Evolutionary conservation across 1,140 invertebrate species (phyloP).

Genomic region (Popillia japonica): DNA sequence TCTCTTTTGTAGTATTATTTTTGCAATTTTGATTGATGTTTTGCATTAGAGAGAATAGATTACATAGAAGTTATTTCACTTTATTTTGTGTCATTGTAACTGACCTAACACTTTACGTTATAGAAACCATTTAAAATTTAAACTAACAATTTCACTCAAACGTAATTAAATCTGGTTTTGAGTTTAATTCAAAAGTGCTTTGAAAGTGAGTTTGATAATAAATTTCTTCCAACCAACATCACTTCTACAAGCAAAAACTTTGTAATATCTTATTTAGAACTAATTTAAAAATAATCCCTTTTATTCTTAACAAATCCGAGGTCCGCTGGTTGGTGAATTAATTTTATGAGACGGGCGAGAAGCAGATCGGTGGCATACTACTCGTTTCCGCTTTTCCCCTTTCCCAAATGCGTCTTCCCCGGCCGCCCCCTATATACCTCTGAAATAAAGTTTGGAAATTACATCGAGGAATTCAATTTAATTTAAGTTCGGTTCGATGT

Average conservation of each 20-base stretch:
- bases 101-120: too few species aligned
- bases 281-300: constrained; percentile 27
- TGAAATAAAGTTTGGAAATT: constrained; percentile 34
- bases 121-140: too few species aligned
- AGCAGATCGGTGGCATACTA: neutral
- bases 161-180: too few species aligned
- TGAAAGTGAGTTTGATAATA: neutral
- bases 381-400: neutral
- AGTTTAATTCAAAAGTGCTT: too few species aligned
- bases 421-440: neutral
- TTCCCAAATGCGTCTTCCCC: neutral
- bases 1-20: too few species aligned
- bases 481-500: constrained; percentile 31
- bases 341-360: constrained; percentile 8
- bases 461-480: constrained; percentile 34
- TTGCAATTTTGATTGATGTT: too few species aligned
- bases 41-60: too few species aligned
- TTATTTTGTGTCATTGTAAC: too few species aligned
- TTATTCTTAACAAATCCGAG: constrained; percentile 26
- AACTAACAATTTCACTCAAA: too few species aligned
- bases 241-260: neutral
- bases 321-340: neutral
- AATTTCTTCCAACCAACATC: constrained; percentile 4
- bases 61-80: too few species aligned
- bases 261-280: neutral